A percentile compares a stretch with the other conserved stretches of the same genome.
Evolutionary conservation across 2,113 vertebrate genomes (phyloP).

Genomic region (Planiliza haematocheilus): DNA sequence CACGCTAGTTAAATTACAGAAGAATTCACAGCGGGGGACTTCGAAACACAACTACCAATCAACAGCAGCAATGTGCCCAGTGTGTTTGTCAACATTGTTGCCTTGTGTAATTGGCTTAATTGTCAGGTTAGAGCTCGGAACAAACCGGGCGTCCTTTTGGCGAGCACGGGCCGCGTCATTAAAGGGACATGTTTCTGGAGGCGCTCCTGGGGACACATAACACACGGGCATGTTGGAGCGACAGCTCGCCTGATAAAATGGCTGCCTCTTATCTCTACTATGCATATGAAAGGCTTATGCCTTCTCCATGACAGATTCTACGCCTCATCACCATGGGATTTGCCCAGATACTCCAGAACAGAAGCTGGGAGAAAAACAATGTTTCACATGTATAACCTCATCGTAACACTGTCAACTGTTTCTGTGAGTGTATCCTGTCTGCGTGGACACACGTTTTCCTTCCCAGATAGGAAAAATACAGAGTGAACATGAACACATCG

Average conservation of each 20-base stretch:
- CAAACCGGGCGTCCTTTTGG: conserved; percentile 73
- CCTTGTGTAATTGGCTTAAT: conserved; percentile 80
- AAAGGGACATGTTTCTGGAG: conserved; percentile 80
- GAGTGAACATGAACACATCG: conserved; percentile 33
- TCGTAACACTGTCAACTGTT: conserved; percentile 70
- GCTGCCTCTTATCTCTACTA: conserved; percentile 84
- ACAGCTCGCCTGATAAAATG: conserved; percentile 83
- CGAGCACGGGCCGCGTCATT: conserved; percentile 74
- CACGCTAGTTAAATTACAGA: conserved; percentile 80
- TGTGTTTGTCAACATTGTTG: conserved; percentile 81
- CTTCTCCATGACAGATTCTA: conserved; percentile 82
- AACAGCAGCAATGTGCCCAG: conserved; percentile 66
- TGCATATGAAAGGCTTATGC: conserved; percentile 87
- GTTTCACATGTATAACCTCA: conserved; percentile 71
- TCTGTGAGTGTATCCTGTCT: conserved; percentile 32
- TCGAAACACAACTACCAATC: conserved; percentile 65
- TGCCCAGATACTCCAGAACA: conserved; percentile 76
- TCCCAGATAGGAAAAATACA: conserved; percentile 22
- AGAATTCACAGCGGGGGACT: conserved; percentile 72
- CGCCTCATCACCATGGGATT: conserved; percentile 80
- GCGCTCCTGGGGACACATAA: conserved; percentile 72
- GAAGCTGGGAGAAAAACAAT: conserved; percentile 70
- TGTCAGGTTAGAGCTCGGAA: conserved; percentile 77
- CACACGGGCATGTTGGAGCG: conserved; percentile 66
- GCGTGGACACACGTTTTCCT: neutral